Evolutionary conservation across 2,113 vertebrate species (phyloP).

Genomic region (Colossoma macropomum): DNA sequence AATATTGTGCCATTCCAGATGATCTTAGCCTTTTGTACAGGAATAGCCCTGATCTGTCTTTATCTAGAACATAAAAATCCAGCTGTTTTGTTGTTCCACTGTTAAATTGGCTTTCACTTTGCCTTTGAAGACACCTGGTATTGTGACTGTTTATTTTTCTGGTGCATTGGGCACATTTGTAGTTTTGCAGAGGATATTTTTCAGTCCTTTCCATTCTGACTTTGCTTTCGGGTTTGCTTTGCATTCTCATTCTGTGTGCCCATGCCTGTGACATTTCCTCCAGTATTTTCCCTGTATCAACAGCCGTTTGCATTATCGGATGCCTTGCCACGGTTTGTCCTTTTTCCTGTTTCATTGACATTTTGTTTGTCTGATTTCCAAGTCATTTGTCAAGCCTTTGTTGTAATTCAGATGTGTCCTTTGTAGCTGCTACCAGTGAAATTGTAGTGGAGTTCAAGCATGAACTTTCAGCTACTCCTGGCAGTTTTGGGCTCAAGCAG

Average conservation of each 20-base stretch:
- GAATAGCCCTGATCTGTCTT: background rate
- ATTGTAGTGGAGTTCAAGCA: background rate
- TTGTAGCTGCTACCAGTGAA: background rate
- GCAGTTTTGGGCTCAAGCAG: background rate
- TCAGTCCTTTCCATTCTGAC: background rate
- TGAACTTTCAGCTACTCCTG: background rate
- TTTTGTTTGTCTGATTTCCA: background rate
- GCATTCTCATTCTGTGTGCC: background rate
- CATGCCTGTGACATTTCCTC: conserved; percentile 2
- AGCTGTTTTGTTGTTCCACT: background rate
- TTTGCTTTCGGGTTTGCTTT: background rate
- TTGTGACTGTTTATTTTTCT: background rate
- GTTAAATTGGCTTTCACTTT: background rate
- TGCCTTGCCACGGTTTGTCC: background rate
- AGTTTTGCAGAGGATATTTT: background rate
- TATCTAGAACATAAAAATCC: background rate
- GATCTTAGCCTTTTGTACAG: background rate
- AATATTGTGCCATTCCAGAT: background rate
- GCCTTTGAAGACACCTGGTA: background rate
- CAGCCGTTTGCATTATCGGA: background rate
- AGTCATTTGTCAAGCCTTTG: background rate
- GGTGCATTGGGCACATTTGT: background rate
- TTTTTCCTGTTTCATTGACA: conserved; percentile 2
- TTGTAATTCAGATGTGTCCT: background rate
- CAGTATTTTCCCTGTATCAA: background rate